Percentiles rank a stretch among this genome's conserved stretches.
These are phyloP conservation scores for Lycorma delicatula DNA, from an alignment of 1,140 invertebrate species.

Conservation along the genomic window DNA sequence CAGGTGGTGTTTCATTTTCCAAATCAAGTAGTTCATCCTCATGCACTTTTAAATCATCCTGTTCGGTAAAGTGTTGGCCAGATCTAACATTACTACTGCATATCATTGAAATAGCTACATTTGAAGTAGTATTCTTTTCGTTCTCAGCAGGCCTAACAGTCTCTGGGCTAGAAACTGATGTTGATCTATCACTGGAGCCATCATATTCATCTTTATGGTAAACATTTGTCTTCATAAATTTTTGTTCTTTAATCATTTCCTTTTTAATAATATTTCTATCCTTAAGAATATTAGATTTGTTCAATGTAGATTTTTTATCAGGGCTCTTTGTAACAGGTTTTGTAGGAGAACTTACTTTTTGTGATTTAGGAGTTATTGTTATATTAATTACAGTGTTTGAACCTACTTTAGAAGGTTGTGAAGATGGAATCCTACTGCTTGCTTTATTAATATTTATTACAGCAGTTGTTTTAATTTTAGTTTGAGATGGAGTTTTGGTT, in stretches of 20 bases:
- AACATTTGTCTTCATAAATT: slow-evolving; percentile 5
- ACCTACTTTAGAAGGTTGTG: neutral
- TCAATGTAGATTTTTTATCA: too few species aligned
- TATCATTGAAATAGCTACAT: slow-evolving; percentile 3
- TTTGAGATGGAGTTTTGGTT: slow-evolving; percentile 31
- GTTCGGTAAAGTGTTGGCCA: neutral
- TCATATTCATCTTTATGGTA: slow-evolving; percentile 12
- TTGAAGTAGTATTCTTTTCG: slow-evolving; percentile 8
- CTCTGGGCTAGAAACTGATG: slow-evolving; percentile 21
- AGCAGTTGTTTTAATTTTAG: slow-evolving; percentile 28
- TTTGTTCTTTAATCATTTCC: neutral
- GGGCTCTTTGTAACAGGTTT: too few species aligned
- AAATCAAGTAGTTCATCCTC: slow-evolving; percentile 21
- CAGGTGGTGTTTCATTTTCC: slow-evolving; percentile 31
- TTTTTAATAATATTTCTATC: slow-evolving; percentile 11
- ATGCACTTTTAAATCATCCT: neutral
- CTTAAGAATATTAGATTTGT: too few species aligned
- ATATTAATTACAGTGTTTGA: neutral
- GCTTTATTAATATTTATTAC: slow-evolving; percentile 7
- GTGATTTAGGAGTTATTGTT: slow-evolving; percentile 10
- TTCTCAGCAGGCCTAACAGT: slow-evolving; percentile 16
- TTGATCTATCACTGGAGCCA: slow-evolving; percentile 14
- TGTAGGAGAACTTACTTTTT: too few species aligned
- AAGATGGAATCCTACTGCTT: slow-evolving; percentile 3
- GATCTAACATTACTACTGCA: neutral